phyloP scores from a whole-genome alignment of 2,113 vertebrate species.

The Phoenicopterus ruber region DNA sequence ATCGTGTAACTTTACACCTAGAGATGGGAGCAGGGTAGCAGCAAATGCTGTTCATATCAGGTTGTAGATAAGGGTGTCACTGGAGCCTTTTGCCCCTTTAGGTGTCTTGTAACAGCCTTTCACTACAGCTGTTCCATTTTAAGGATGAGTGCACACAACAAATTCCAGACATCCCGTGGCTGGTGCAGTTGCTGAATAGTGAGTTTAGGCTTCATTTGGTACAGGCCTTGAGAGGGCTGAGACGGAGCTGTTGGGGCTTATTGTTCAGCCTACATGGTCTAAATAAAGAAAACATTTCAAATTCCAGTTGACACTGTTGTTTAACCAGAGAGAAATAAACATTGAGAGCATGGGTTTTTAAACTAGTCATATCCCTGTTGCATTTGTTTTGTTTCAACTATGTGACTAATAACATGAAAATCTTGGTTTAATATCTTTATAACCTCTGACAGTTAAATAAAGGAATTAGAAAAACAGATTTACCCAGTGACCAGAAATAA shows the following conservation, averaged over 20 bases:
- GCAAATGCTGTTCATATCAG: constrained; percentile 41
- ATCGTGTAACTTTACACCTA: constrained; percentile 21
- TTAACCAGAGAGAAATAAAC: constrained; percentile 44
- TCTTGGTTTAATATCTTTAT: not conserved
- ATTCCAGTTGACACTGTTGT: constrained; percentile 30
- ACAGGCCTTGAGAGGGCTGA: constrained; percentile 55
- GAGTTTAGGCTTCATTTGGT: constrained; percentile 70
- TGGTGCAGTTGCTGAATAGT: constrained; percentile 62
- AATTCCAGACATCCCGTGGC: constrained; percentile 73
- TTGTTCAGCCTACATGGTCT: constrained; percentile 56
- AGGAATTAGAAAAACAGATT: constrained; percentile 13
- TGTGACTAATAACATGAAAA: not conserved
- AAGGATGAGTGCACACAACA: constrained; percentile 72
- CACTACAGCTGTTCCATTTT: constrained; percentile 73
- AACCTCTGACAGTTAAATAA: not conserved
- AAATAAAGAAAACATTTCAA: constrained; percentile 70
- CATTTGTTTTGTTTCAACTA: not conserved
- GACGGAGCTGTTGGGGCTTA: constrained; percentile 61
- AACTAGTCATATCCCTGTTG: not conserved
- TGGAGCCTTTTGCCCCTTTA: constrained; percentile 41
- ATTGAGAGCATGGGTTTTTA: not conserved
- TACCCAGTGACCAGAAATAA: constrained; percentile 27
- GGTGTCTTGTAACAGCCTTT: constrained; percentile 70
- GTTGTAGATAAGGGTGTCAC: constrained; percentile 57
- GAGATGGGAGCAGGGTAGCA: constrained; percentile 41